Evolutionary conservation across 2,888 invertebrate species (phyloP).

Genomic region (Chalcis sispes): DNA sequence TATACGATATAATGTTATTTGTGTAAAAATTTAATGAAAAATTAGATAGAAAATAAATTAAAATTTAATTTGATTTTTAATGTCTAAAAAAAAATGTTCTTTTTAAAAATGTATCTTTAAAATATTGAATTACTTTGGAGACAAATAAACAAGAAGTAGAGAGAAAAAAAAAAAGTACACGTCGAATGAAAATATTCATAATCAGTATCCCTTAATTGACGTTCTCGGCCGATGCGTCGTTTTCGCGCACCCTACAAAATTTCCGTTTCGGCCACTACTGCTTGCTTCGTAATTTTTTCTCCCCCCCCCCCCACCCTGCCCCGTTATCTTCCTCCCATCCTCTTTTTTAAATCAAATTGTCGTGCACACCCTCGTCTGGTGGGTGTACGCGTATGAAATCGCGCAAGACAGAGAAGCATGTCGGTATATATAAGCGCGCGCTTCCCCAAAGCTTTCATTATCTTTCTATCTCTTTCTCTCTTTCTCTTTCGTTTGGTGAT

Average conservation of each 20-base stretch:
- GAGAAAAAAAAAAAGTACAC: too few species aligned
- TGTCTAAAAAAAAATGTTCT: too few species aligned
- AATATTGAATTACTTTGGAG: too few species aligned
- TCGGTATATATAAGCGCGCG: too few species aligned
- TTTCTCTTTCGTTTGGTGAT: slow-evolving; percentile 68
- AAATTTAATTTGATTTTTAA: too few species aligned
- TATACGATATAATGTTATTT: too few species aligned
- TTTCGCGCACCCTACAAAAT: slow-evolving; percentile 24
- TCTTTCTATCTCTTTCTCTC: slow-evolving; percentile 21
- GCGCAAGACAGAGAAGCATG: slow-evolving; percentile 9
- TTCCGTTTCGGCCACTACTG: slow-evolving; percentile 28
- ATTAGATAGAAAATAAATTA: too few species aligned
- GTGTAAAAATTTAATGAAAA: too few species aligned
- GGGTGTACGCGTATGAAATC: slow-evolving; percentile 8
- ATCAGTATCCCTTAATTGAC: slow-evolving; percentile 46
- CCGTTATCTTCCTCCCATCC: neutral
- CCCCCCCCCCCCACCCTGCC: neutral
- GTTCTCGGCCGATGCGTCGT: slow-evolving; percentile 6
- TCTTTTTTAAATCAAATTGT: slow-evolving; percentile 56
- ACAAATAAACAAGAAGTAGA: too few species aligned
- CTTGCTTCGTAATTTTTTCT: slow-evolving; percentile 35
- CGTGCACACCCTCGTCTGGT: slow-evolving; percentile 31
- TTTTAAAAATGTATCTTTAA: too few species aligned
- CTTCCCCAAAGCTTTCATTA: neutral
- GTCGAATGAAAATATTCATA: slow-evolving; percentile 33